These are phyloP conservation scores for Zygaena filipendulae DNA, from an alignment of 2,888 invertebrate species.

Conservation along the genomic window DNA sequence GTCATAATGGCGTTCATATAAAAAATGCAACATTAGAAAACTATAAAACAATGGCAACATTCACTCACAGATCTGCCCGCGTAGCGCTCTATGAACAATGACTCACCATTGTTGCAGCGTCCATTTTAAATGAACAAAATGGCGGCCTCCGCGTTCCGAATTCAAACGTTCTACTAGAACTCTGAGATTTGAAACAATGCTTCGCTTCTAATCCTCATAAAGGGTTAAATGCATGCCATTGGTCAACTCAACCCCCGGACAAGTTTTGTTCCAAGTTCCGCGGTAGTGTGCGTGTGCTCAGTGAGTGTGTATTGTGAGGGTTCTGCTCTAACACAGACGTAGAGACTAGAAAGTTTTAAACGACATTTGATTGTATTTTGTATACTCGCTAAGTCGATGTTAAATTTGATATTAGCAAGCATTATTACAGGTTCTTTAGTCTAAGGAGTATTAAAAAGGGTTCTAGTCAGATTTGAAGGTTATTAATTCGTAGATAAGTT, in stretches of 20 bases:
- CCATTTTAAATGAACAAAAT: conserved; percentile 68
- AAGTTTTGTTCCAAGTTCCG: conserved; percentile 24
- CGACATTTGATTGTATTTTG: too few species aligned
- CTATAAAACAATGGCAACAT: conserved; percentile 50
- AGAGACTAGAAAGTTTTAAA: too few species aligned
- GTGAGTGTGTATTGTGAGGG: too few species aligned
- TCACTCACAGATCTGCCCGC: conserved; percentile 38
- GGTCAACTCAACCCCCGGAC: conserved; percentile 50
- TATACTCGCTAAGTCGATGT: too few species aligned
- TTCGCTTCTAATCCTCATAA: conserved; percentile 47
- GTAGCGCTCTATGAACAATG: conserved; percentile 49
- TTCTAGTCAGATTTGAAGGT: too few species aligned
- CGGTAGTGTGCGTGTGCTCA: conserved; percentile 25
- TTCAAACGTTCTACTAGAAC: conserved; percentile 39
- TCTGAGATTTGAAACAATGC: conserved; percentile 59
- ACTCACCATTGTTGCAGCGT: conserved; percentile 55
- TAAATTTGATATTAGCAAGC: too few species aligned
- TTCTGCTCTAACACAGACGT: too few species aligned
- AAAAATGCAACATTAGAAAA: conserved; percentile 49
- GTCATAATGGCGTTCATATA: too few species aligned
- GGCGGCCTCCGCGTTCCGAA: conserved; percentile 44
- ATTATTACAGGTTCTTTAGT: too few species aligned
- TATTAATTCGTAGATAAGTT: too few species aligned
- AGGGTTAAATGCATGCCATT: conserved; percentile 65
- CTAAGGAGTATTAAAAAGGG: too few species aligned